A percentile compares a stretch with the other conserved stretches of the same genome.
Conservation (phyloP, 2,797 vertebrate species). For the Paratrypauchen microcephalus region DNA sequence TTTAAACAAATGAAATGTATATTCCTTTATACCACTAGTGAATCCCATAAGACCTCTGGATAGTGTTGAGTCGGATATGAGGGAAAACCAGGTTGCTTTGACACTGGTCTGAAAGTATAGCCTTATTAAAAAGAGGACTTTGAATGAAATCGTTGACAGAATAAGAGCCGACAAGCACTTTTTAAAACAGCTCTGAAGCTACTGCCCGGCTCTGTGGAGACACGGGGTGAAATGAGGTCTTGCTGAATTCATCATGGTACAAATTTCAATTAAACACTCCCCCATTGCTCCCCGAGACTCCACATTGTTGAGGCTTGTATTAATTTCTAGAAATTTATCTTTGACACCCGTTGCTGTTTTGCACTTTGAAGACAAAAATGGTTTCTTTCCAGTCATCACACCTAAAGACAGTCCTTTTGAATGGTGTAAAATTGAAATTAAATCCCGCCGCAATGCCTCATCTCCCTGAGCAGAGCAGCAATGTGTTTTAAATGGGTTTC, state of each 20-base stretch:
- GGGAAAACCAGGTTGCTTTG: conserved; percentile 41
- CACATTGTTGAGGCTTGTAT: conserved; percentile 13
- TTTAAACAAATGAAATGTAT: conserved; percentile 19
- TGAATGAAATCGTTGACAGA: conserved; percentile 66
- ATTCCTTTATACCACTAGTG: conserved; percentile 31
- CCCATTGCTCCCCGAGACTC: conserved; percentile 3
- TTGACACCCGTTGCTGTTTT: conserved; percentile 14
- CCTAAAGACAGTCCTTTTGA: conserved; percentile 19
- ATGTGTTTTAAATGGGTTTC: conserved; percentile 16
- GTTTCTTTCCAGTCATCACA: conserved; percentile 40
- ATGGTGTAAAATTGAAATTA: conserved; percentile 24
- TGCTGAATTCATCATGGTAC: conserved; percentile 8
- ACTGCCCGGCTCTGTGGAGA: conserved; percentile 29
- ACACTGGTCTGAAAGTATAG: conserved; percentile 43
- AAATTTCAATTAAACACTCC: conserved; percentile 36
- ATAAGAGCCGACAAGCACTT: conserved; percentile 55
- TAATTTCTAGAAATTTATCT: conserved; percentile 25
- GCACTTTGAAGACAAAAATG: conserved; percentile 17
- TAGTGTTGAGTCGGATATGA: conserved; percentile 35
- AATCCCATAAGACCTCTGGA: conserved; percentile 33
- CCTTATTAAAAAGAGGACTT: conserved; percentile 70
- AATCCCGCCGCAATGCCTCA: conserved; percentile 21
- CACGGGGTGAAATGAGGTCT: conserved; percentile 45
- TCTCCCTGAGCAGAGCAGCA: conserved; percentile 16
- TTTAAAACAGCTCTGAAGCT: conserved; percentile 47